Evolutionary conservation across 2,888 invertebrate species (phyloP).

Genomic region (Nemapogon koenigi): DNA sequence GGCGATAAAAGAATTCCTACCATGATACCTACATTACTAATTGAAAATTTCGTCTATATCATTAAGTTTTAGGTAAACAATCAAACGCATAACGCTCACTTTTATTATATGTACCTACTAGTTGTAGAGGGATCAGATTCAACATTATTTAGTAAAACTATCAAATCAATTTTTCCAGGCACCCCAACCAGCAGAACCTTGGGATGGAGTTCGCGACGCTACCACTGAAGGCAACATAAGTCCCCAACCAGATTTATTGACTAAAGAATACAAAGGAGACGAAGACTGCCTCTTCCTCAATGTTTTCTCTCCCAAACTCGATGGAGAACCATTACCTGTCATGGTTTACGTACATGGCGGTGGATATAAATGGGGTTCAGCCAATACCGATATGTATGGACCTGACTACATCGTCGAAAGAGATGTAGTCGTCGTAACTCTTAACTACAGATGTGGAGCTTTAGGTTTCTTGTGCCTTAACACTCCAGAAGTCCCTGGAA

Average conservation of each 20-base stretch:
- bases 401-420: constrained; percentile 62
- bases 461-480: constrained; percentile 49
- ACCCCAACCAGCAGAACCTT: constrained; percentile 61
- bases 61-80: no score
- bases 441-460: constrained; percentile 59
- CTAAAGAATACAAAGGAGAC: constrained; percentile 50
- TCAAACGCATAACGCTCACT: no score
- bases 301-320: constrained; percentile 68
- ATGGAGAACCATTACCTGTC: constrained; percentile 53
- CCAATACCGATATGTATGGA: constrained; percentile 49
- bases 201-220: constrained; percentile 67
- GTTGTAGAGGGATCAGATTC: no score
- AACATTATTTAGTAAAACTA: no score
- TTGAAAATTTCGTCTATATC: no score
- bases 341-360: constrained; percentile 68
- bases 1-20: no score
- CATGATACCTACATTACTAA: no score
- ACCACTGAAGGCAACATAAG: constrained; percentile 67
- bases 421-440: constrained; percentile 61
- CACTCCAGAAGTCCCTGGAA: constrained; percentile 52
- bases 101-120: no score
- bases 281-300: constrained; percentile 77
- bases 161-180: constrained; percentile 42
- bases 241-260: constrained; percentile 58
- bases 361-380: constrained; percentile 56